A percentile compares a stretch with the other conserved stretches of the same genome.
Conservation (phyloP, 2,113 vertebrate genomes). For the Cardinalis cardinalis region DNA sequence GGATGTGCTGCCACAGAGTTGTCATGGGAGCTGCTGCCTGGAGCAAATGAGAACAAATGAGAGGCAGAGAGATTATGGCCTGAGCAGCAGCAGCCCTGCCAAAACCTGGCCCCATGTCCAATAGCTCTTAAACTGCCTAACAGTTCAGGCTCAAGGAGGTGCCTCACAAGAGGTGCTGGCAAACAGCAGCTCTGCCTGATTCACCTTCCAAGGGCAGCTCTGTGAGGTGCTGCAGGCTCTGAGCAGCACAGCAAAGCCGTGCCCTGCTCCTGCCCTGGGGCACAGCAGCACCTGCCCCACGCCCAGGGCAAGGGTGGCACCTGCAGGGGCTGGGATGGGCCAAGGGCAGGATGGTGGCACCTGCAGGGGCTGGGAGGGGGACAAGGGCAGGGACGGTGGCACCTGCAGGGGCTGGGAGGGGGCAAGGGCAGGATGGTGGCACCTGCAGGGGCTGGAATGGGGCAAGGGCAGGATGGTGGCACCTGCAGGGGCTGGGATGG, state of each 20-base stretch:
- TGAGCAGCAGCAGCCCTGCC: conserved; percentile 16
- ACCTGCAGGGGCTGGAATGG: no score
- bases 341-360: not conserved
- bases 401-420: no score
- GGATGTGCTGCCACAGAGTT: conserved; percentile 42
- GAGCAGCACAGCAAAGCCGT: not conserved
- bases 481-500: no score
- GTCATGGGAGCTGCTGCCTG: not conserved
- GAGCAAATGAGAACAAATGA: conserved; percentile 63
- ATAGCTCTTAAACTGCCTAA: not conserved
- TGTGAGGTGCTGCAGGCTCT: not conserved
- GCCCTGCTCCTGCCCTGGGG: not conserved
- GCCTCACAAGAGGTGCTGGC: not conserved
- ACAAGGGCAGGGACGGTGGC: no score
- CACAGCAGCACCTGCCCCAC: rapidly evolving
- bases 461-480: no score
- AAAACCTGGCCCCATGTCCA: not conserved
- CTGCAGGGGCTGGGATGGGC: not conserved
- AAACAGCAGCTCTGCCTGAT: not conserved
- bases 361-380: not conserved
- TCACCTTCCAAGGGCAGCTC: conserved; percentile 45
- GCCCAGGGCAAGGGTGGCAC: not conserved
- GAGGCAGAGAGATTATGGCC: conserved; percentile 9
- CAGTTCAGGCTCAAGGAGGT: not conserved
- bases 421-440: no score